Evolutionary conservation across 2,888 invertebrate genomes (phyloP), one percentile per base, ranked within the genome.

Genomic region (Polydrusus tereticollis): DNA sequence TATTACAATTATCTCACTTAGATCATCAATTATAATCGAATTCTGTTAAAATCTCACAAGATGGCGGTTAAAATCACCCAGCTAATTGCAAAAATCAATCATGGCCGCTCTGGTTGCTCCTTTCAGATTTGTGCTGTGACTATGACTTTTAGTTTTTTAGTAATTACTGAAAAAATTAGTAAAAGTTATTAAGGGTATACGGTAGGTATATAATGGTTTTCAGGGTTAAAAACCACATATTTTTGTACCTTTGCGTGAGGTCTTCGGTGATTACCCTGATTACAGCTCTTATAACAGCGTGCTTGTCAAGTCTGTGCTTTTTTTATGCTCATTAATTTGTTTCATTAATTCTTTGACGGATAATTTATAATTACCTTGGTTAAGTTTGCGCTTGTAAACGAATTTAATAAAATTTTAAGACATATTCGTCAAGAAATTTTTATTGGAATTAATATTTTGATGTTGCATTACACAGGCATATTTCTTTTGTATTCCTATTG

Each of bases 31-130:
- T n/a, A n/a, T n/a, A n/a, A n/a, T n/a, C n/a, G n/a, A n/a, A n/a
- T n/a, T n/a, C n/a, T n/a, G n/a, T n/a, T n/a, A n/a, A n/a, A n/a
- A n/a, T n/a, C n/a, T n/a, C n/a, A n/a, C n/a, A n/a, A n/a, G n/a
- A 47, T 7, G 29, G 7, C 14, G 66, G 36, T 55, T 52, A 52
- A 14, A 23, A 38, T 41, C 57, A 20, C 63, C 29, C 58, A 58
- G 66, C 58, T 58, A 58, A 66, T 66, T 66, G 66, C 66, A 66
- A 66, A 66, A 66, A 66, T 58, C 47, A 57, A 58, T 45, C 29
- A 66, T 66, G 33, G 66, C 29, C 57, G 66, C 33, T 43, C 33
- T 29, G 18, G 10, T 26, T 58, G 12, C 21, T n/a, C 43, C n/a
- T 66, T 57, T 33, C 26, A 65, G 41, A 36, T 41, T 38, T 36